phyloP scores from a whole-genome alignment of 2,113 vertebrate species.

The Clarias gariepinus region DNA sequence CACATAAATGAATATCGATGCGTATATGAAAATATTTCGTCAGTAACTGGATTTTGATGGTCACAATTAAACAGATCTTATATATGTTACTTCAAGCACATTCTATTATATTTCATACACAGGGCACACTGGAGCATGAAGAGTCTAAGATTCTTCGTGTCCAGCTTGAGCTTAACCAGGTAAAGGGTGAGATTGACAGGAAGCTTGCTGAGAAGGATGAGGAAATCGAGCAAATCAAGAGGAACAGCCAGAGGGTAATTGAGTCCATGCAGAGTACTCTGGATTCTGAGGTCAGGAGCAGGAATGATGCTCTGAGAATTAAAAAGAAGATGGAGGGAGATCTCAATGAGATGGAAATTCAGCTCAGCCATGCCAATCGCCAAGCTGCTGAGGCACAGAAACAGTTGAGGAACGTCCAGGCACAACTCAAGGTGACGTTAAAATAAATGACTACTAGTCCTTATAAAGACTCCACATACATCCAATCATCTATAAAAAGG shows the following conservation, averaged over 20 bases:
- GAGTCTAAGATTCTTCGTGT: slow-evolving; percentile 74
- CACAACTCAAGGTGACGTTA: slow-evolving; percentile 70
- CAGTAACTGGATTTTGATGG: not conserved
- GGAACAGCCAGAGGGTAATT: slow-evolving; percentile 72
- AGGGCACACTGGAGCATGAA: slow-evolving; percentile 75
- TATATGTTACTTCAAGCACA: not conserved
- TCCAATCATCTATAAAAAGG: not conserved
- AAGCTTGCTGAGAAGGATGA: slow-evolving; percentile 75
- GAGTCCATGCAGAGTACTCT: slow-evolving; percentile 73
- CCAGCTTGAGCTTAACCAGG: slow-evolving; percentile 73
- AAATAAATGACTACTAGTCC: not conserved
- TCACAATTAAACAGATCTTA: not conserved
- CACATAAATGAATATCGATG: too few species aligned
- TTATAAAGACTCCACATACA: not conserved
- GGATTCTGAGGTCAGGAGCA: slow-evolving; percentile 73
- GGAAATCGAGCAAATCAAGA: slow-evolving; percentile 75
- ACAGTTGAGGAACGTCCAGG: slow-evolving; percentile 75
- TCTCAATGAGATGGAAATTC: slow-evolving; percentile 78
- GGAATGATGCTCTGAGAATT: slow-evolving; percentile 74
- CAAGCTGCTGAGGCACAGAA: slow-evolving; percentile 77
- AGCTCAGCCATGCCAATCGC: slow-evolving; percentile 76
- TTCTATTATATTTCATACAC: not conserved
- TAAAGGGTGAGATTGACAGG: slow-evolving; percentile 74
- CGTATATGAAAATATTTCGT: not conserved
- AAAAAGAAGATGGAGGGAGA: slow-evolving; percentile 81